Base-by-base conservation (phyloP, 2,797 vertebrate genomes). In the Melanotaenia parkinsoni region DNA sequence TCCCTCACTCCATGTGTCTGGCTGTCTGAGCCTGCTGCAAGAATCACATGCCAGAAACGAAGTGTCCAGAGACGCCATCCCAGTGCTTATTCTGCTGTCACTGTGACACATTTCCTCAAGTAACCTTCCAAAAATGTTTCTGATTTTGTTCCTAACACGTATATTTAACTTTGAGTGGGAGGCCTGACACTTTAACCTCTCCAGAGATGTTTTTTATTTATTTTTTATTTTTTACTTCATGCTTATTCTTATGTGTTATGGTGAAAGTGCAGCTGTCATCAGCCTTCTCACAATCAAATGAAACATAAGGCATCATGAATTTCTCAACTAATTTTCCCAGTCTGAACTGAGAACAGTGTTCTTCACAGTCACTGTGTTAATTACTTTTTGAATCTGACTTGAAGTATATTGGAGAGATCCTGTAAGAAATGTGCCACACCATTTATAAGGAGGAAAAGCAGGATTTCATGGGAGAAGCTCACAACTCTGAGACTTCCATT, bases 391-490 rank as follows among this genome's bases (percentile, higher is more conserved):
- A 61, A 81, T 83, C 72, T 56, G 67, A 85, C 83, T 74, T n/a
- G 10, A 59, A 59, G 79, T 16, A 51, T 62, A 80, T 78, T 80
- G 1, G 72, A 75, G 47, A 60, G 77, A 85, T 89, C 77, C 90
- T 80, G 86, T 91, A 82, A 87, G 78, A 81, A 83, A 87, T 64
- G 64, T 71, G 79, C 83, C 77, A 72, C 85, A 85, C 84, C 86
- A 88, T 30, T 75, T 66, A 70, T 75, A 45, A 82, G 79, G 79
- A 74, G 79, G 83, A 83, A 80, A 87, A 82, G 76, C 45, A 20
- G 66, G 62, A 90, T 93, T 91, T 91, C 82, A 89, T 74, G 88
- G 87, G 26, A 79, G 82, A 89, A 74, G 77, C 86, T 83, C 74
- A 72, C 65, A 78, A 80, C 82, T 85, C 70, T 43, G 60, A 83